phyloP scores from a whole-genome alignment of 2,888 invertebrate species.

The Limnephilus lunatus region DNA sequence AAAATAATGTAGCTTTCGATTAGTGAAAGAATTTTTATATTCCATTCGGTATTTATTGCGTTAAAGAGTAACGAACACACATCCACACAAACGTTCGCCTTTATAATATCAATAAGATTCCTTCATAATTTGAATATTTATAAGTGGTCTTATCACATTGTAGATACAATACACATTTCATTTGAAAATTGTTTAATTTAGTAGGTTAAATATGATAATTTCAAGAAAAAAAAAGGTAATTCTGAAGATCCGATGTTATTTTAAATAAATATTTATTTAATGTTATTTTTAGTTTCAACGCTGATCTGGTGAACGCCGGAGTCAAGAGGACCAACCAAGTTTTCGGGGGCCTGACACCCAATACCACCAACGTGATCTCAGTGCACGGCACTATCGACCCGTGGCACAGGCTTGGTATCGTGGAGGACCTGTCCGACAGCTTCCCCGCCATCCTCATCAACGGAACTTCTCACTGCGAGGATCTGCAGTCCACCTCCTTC shows the following conservation, averaged over 20 bases:
- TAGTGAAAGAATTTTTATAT: no score
- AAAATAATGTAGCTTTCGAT: no score
- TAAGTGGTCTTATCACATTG: not conserved
- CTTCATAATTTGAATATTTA: not conserved
- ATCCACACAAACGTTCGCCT: no score
- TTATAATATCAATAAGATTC: no score
- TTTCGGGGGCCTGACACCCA: slow-evolving; percentile 75
- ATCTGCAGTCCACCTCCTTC: slow-evolving; percentile 37
- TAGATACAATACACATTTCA: no score
- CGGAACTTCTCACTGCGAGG: slow-evolving; percentile 58
- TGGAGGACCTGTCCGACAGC: slow-evolving; percentile 67
- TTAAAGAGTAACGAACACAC: no score
- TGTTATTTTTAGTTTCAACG: slow-evolving; percentile 70
- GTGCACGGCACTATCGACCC: slow-evolving; percentile 78
- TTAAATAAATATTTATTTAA: not conserved
- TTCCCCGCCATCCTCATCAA: slow-evolving; percentile 58
- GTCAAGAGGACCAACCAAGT: slow-evolving; percentile 75
- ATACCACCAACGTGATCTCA: slow-evolving; percentile 77
- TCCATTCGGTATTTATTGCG: no score
- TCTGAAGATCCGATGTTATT: no score
- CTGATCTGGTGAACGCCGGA: slow-evolving; percentile 71
- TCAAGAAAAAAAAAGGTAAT: no score
- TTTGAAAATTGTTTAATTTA: no score
- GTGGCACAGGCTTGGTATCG: slow-evolving; percentile 78
- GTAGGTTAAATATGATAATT: no score